A percentile compares a stretch with the other conserved stretches of the same genome.
Evolutionary conservation across 2,888 invertebrate species (phyloP).

Genomic region (Drosophila rellima): DNA sequence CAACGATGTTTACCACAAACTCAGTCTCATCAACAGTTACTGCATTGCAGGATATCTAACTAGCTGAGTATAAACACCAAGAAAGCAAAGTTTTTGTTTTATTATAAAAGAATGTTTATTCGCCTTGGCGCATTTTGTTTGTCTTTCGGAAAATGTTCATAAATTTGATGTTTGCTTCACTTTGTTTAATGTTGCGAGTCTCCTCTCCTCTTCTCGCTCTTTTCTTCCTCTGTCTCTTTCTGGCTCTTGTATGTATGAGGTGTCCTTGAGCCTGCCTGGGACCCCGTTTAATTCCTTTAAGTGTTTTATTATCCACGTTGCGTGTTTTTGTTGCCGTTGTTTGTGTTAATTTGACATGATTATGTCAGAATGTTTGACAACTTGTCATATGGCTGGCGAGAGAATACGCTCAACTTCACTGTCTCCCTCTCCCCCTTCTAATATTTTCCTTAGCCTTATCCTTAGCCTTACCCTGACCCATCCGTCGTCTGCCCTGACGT

Average conservation of each 20-base stretch:
- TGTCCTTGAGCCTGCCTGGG: conserved; percentile 62
- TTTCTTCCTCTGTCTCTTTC: background rate
- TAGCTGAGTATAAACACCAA: background rate
- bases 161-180: conserved; percentile 34
- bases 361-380: conserved; percentile 81
- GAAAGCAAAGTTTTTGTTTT: background rate
- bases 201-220: background rate
- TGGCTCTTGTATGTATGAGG: background rate
- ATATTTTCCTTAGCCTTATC: background rate
- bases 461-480: conserved; percentile 5
- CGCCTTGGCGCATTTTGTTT: conserved; percentile 24
- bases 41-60: background rate
- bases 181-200: background rate
- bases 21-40: background rate
- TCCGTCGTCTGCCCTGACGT: conserved; percentile 2
- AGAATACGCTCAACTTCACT: conserved; percentile 6
- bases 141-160: conserved; percentile 36
- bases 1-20: no score
- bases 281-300: conserved; percentile 67
- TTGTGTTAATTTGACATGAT: conserved; percentile 80
- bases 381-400: conserved; percentile 63
- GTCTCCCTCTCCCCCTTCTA: background rate
- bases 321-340: conserved; percentile 46
- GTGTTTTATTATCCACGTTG: conserved; percentile 71
- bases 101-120: background rate